Conservation (phyloP, 1,140 invertebrate species). For the Heliconius melpomene region DNA sequence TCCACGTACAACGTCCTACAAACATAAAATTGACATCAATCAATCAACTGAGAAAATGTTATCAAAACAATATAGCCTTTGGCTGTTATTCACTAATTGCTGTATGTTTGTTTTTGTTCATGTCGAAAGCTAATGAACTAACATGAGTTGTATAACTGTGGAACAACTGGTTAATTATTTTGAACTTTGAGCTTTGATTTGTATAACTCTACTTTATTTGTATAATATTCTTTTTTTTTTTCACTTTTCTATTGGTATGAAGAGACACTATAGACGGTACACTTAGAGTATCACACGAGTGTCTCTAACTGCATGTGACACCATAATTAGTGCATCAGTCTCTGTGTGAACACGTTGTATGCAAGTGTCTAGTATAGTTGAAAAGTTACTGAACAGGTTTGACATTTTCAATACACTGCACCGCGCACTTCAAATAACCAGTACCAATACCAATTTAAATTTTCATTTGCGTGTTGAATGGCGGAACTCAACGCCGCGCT, state of each 20-base stretch:
- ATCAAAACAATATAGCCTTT: background rate
- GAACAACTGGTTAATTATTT: background rate
- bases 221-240: background rate
- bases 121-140: background rate
- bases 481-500: too few relatives aligned
- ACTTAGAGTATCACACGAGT: background rate
- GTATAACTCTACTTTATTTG: background rate
- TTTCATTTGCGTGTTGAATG: too few relatives aligned
- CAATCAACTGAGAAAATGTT: background rate
- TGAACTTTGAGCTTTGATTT: conserved; percentile 1
- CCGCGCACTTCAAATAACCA: too few relatives aligned
- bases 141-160: background rate
- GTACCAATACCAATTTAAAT: too few relatives aligned
- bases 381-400: too few relatives aligned
- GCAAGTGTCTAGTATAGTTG: too few relatives aligned
- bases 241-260: background rate
- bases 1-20: too few relatives aligned
- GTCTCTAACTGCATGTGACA: too few relatives aligned
- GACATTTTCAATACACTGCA: too few relatives aligned
- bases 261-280: background rate
- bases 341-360: too few relatives aligned
- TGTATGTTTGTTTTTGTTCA: conserved; percentile 5
- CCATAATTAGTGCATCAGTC: too few relatives aligned
- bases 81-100: background rate
- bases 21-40: conserved; percentile 1